Conservation (phyloP, 2,113 vertebrate genomes). For the Diglossa brunneiventris region DNA sequence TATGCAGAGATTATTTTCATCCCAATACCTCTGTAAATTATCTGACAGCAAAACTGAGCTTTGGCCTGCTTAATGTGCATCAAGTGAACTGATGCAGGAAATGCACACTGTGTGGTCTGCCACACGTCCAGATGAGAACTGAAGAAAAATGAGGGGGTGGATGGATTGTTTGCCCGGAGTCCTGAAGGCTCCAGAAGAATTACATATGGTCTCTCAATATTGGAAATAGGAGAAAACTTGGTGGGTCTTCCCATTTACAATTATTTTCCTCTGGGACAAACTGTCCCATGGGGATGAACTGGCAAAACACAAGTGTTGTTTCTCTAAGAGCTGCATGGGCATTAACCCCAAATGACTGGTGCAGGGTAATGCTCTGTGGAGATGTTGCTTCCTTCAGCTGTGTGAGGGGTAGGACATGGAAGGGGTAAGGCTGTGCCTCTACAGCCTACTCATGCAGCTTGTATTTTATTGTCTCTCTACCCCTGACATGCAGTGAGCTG, state of each 20-base stretch:
- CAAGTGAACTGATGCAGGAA: background rate
- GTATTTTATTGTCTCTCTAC: rapidly evolving
- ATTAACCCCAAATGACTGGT: background rate
- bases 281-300: background rate
- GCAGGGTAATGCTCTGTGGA: background rate
- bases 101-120: background rate
- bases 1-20: background rate
- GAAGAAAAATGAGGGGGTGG: background rate
- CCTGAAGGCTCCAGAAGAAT: background rate
- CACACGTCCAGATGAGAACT: background rate
- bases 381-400: background rate
- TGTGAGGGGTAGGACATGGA: background rate
- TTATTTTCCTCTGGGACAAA: background rate
- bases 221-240: background rate
- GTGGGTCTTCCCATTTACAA: background rate
- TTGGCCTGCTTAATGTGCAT: background rate
- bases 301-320: background rate
- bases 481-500: background rate
- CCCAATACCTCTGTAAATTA: background rate
- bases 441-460: background rate
- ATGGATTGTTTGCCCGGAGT: background rate
- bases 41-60: background rate
- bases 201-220: rapidly evolving
- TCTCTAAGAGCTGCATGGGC: background rate
- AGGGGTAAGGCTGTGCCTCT: background rate